A percentile compares a stretch with the other conserved stretches of the same genome.
Evolutionary conservation across 2,888 invertebrate genomes (phyloP).

Genomic region (Ganaspis brasiliensis): DNA sequence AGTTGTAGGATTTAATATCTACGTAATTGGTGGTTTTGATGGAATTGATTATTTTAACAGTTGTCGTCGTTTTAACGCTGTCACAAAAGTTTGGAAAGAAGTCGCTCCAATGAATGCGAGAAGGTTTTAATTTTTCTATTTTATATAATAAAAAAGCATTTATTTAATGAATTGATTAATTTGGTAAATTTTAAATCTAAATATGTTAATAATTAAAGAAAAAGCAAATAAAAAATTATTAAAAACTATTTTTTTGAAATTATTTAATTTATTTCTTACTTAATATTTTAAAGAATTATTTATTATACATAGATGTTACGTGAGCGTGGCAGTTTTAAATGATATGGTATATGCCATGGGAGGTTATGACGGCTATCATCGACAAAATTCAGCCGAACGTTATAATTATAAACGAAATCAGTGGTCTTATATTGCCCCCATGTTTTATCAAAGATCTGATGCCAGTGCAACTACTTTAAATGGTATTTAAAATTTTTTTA

Average conservation of each 20-base stretch:
- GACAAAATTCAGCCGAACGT: constrained; percentile 93
- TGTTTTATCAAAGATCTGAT: constrained; percentile 94
- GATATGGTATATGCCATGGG: constrained; percentile 93
- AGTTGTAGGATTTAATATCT: constrained; percentile 91
- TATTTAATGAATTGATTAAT: too few relatives aligned
- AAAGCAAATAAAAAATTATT: too few relatives aligned
- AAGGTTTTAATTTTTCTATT: constrained; percentile 75
- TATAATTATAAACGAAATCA: constrained; percentile 93
- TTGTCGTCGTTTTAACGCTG: constrained; percentile 93
- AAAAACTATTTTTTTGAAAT: too few relatives aligned
- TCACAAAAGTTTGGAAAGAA: constrained; percentile 92
- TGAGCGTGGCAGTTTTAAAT: constrained; percentile 90
- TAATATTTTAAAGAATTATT: background rate
- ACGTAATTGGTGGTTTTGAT: constrained; percentile 95
- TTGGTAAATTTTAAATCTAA: too few relatives aligned
- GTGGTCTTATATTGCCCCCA: constrained; percentile 93
- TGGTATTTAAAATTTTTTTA: constrained; percentile 79
- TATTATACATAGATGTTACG: constrained; percentile 87
- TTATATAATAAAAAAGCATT: too few relatives aligned
- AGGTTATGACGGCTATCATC: constrained; percentile 92
- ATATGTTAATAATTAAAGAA: too few relatives aligned
- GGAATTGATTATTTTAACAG: constrained; percentile 94
- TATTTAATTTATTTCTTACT: too few relatives aligned
- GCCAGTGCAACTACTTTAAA: constrained; percentile 94
- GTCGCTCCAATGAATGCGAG: constrained; percentile 93